These are phyloP conservation scores for Pseudorasbora parva DNA, from an alignment of 2,113 vertebrate genomes.

Conservation along the genomic window DNA sequence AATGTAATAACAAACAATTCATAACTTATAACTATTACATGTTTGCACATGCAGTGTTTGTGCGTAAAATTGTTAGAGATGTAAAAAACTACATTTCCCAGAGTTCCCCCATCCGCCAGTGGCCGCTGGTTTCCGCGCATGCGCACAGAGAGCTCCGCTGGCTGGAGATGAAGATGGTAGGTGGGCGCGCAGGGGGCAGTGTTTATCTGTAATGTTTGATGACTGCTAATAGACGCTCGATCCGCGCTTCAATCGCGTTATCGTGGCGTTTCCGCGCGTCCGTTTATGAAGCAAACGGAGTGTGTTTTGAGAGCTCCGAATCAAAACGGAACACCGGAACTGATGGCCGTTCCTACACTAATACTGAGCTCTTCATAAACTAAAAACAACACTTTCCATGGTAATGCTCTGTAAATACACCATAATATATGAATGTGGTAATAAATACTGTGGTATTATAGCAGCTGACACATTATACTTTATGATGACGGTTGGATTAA, in stretches of 20 bases:
- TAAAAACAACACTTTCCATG: neutral
- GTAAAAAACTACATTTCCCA: neutral
- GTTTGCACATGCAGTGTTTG: neutral
- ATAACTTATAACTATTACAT: neutral
- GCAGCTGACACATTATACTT: neutral
- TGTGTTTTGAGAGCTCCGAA: neutral
- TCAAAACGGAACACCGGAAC: neutral
- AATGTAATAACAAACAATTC: neutral
- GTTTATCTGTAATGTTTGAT: neutral
- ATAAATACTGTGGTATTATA: neutral
- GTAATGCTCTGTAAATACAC: neutral
- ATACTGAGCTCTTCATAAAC: neutral
- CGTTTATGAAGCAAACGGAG: neutral
- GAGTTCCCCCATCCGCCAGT: neutral
- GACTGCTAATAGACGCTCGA: neutral
- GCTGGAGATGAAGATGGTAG: neutral
- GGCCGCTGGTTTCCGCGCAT: neutral
- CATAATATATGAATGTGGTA: neutral
- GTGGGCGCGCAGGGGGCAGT: conserved; percentile 6
- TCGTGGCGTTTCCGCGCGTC: neutral
- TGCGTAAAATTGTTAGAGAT: no score
- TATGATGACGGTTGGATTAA: neutral
- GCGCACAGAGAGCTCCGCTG: neutral
- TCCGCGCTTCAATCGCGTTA: neutral
- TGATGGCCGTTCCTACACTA: neutral